Conservation (phyloP, 2,888 invertebrate genomes). For the Diplazon laetatorius region DNA sequence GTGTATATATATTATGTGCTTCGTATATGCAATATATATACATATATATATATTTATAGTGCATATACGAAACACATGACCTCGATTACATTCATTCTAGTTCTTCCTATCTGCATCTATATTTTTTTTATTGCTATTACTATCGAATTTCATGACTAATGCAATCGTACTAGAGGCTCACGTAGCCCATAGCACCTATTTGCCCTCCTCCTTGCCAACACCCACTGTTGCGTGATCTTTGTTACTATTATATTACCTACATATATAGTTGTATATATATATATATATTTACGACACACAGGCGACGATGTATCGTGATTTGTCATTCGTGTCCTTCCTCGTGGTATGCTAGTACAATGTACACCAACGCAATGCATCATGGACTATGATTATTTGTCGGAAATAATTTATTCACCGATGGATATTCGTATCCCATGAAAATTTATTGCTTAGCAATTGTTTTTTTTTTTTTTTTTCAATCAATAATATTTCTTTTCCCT, state of each 20-base stretch:
- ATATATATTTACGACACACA: constrained; percentile 21
- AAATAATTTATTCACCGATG: not conserved
- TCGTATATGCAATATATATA: too few relatives aligned
- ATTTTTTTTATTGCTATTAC: constrained; percentile 44
- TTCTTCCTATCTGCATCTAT: constrained; percentile 55
- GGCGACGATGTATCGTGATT: constrained; percentile 41
- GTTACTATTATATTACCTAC: constrained; percentile 49
- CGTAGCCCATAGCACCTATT: too few relatives aligned
- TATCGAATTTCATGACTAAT: constrained; percentile 59
- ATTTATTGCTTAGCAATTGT: too few relatives aligned
- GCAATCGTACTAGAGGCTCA: constrained; percentile 46
- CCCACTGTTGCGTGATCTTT: constrained; percentile 53
- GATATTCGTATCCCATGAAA: too few relatives aligned
- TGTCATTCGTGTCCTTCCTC: constrained; percentile 19
- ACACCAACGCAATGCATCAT: constrained; percentile 15
- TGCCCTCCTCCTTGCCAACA: not conserved
- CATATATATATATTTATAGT: constrained; percentile 13
- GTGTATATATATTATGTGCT: too few relatives aligned
- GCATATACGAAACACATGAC: constrained; percentile 3
- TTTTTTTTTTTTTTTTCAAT: too few relatives aligned
- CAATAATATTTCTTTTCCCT: too few relatives aligned
- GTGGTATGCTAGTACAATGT: constrained; percentile 19
- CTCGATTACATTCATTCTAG: constrained; percentile 53
- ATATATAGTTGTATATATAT: too few relatives aligned
- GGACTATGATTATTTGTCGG: constrained; percentile 29